These are phyloP conservation scores for Thamnaconus septentrionalis DNA, from an alignment of 2,113 vertebrate genomes.

Conservation along the genomic window DNA sequence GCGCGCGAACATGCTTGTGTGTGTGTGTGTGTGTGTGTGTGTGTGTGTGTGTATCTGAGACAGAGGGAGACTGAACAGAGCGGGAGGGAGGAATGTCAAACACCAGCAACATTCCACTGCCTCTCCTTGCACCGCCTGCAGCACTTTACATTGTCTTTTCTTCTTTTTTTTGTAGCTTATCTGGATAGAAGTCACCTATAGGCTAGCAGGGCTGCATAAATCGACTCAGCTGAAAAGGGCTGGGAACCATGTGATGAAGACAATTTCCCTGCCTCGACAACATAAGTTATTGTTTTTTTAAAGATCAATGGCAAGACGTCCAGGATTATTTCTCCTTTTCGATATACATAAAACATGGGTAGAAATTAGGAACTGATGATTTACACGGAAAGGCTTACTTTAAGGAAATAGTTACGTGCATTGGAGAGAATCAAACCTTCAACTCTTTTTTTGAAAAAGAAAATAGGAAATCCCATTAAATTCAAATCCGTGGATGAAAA, in stretches of 20 bases:
- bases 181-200: constrained; percentile 53
- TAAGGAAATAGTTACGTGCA: too few species aligned
- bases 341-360: not conserved
- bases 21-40: constrained; percentile 12
- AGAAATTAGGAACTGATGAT: not conserved
- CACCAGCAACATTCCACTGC: constrained; percentile 81
- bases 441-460: too few species aligned
- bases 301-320: too few species aligned
- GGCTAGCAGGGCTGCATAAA: not conserved
- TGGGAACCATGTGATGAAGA: not conserved
- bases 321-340: not conserved
- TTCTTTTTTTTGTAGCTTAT: constrained; percentile 60
- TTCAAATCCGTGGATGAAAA: too few species aligned
- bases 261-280: too few species aligned
- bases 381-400: not conserved
- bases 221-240: constrained; percentile 4
- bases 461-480: too few species aligned
- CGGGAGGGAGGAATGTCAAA: constrained; percentile 76
- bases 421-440: too few species aligned
- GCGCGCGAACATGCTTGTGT: not conserved
- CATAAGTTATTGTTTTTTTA: too few species aligned
- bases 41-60: constrained; percentile 6
- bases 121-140: constrained; percentile 73
- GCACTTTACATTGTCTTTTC: constrained; percentile 70
- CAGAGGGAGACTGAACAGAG: constrained; percentile 33